Base-by-base conservation (phyloP, 1,140 invertebrate genomes). In the Acromyrmex heyeri region DNA sequence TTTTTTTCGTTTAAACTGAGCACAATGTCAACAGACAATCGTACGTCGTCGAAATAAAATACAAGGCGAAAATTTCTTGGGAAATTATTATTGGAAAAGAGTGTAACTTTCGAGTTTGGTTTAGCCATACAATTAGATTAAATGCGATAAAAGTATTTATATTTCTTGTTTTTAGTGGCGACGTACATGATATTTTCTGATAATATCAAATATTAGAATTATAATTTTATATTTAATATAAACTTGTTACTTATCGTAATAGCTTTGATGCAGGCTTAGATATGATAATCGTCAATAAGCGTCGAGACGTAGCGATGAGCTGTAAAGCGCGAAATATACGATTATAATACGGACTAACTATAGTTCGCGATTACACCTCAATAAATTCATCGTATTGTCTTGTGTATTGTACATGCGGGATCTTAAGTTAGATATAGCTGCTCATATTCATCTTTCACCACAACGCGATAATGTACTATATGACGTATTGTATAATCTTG, bases 321-420 rank as follows among this genome's bases (percentile, higher is more conserved):
- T 76, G 53, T 55, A 27, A 53, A 87, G 53, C 44, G 59, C 48
- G 50, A 79, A 73, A 50, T 61, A 70, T 75, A 88, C 14, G 48
- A 81, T 55, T 88, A 87, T 89, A 89, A 88, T 62, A 85, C 38
- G 77, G 61, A 67, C 67, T 85, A 34, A 86, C 53, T 88, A 73
- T 85, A 88, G 78, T 57, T 89, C 61, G 77, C 65, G 27, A 82
- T 88, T 53, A 59, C 10, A 85, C 78, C 61, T 76, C 8, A 53
- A 34, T 12, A 81, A 70, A 7, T 70, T 81, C 18, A 48, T 55
- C 1, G 18, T 62, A 44, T 38, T 55, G 48, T 69, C 14, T 55
- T 55, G 16, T 24, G 4, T 78, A 64, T 10, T 16, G 27, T 77
- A 76, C 14, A 14, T 24, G 30, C 50, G 67, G 34, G 10, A 72